Evolutionary conservation across 2,888 invertebrate species (phyloP).

Genomic region (Megamerina dolium): DNA sequence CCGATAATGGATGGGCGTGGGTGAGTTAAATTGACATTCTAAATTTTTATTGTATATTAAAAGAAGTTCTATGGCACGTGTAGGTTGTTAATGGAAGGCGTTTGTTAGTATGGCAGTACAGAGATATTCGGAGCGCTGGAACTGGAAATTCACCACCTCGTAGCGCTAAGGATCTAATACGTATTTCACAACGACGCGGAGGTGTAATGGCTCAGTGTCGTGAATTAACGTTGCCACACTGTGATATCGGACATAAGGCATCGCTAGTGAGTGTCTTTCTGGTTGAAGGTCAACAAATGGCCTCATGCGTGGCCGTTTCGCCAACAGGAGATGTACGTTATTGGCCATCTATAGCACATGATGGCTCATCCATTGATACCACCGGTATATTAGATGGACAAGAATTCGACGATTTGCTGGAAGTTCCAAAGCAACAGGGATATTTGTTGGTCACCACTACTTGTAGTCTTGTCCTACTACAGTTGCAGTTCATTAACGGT

Average conservation of each 20-base stretch:
- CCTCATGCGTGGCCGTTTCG: slow-evolving; percentile 85
- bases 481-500: slow-evolving; percentile 58
- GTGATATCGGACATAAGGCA: slow-evolving; percentile 86
- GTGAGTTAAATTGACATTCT: slow-evolving; percentile 30
- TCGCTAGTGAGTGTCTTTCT: slow-evolving; percentile 72
- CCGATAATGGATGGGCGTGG: slow-evolving; percentile 55
- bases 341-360: slow-evolving; percentile 87
- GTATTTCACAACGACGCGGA: slow-evolving; percentile 50
- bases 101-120: slow-evolving; percentile 78
- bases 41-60: background rate
- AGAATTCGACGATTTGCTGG: slow-evolving; percentile 71
- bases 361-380: slow-evolving; percentile 77
- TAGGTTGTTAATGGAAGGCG: slow-evolving; percentile 83
- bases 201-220: slow-evolving; percentile 60
- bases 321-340: slow-evolving; percentile 88
- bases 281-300: slow-evolving; percentile 57
- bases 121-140: slow-evolving; percentile 41
- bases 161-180: slow-evolving; percentile 24
- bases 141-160: slow-evolving; percentile 27
- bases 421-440: slow-evolving; percentile 63
- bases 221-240: slow-evolving; percentile 83
- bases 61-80: slow-evolving; percentile 48
- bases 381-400: slow-evolving; percentile 82
- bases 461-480: slow-evolving; percentile 72
- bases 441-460: slow-evolving; percentile 88